phyloP scores from a whole-genome alignment of 2,797 vertebrate genomes.

The Pelobates cultripes region DNA sequence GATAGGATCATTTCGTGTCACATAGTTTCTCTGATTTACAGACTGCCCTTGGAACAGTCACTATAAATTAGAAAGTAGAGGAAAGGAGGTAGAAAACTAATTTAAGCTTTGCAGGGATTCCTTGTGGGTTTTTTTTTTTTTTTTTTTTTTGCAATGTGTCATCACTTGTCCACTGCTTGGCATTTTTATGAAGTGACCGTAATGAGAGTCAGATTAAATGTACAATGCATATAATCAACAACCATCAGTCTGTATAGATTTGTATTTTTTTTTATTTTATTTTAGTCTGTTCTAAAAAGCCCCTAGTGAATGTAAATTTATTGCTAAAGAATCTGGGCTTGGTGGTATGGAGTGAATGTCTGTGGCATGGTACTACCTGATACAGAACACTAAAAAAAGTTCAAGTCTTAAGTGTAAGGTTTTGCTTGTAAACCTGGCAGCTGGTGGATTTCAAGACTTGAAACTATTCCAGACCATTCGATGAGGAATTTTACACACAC shows the following conservation, averaged over 20 bases:
- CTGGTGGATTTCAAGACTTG: conserved; percentile 80
- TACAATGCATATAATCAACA: conserved; percentile 75
- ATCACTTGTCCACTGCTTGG: conserved; percentile 88
- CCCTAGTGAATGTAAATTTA: conserved; percentile 77
- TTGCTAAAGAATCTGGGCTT: conserved; percentile 71
- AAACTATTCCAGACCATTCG: conserved; percentile 79
- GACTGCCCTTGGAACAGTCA: conserved; percentile 83
- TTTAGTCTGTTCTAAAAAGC: conserved; percentile 69
- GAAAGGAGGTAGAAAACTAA: conserved; percentile 75
- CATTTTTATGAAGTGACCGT: conserved; percentile 98
- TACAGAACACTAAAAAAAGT: conserved; percentile 77
- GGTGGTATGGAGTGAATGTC: conserved; percentile 67
- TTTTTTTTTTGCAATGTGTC: conserved; percentile 83
- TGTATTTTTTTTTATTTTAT: conserved; percentile 57
- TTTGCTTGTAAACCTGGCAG: conserved; percentile 82
- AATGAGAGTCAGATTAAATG: conserved; percentile 98
- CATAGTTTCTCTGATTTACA: conserved; percentile 92
- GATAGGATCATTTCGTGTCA: conserved; percentile 91
- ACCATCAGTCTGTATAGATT: conserved; percentile 67
- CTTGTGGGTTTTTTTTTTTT: no score
- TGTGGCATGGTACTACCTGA: conserved; percentile 86
- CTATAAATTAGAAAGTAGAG: conserved; percentile 82
- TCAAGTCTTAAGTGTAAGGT: conserved; percentile 65
- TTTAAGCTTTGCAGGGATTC: conserved; percentile 92
- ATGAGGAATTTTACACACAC: conserved; percentile 81